Evolutionary conservation across 2,797 vertebrate species (phyloP), one percentile per base, ranked within the genome.

Genomic region (Paratrypauchen microcephalus): DNA sequence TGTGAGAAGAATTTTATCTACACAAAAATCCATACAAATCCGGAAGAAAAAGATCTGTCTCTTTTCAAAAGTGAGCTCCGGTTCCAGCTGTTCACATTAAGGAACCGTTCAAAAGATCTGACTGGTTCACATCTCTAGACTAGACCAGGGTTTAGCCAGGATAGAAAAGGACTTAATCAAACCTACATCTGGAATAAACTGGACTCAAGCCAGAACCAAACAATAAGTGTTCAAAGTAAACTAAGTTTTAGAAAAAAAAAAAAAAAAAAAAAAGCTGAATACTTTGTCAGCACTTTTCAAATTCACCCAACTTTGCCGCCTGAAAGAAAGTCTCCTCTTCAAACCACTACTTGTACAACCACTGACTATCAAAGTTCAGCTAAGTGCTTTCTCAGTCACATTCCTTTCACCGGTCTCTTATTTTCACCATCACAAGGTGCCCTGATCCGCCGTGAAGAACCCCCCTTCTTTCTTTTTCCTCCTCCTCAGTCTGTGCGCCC

Each of bases 401-500:
- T 13, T 16, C 30, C 47, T 23, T 30, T 32, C 62, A 11, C 4
- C 36, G 50, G 60, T 71, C 60, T 72, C 60, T 8, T 1, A 48
- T 21, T 12, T n/a, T 23, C 41, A 45, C 45, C 50, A 23, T 93
- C 85, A 94, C 83, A 94, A 90, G 67, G 89, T 88, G 6, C 90
- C 84, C 72, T 92, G 92, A 66, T 94, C 93, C 0, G 89, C 73
- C 0, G 80, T 76, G 73, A 93, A 93, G 84, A 93, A 92, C 18
- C 87, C 92, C 0, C 87, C 83, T 48, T 94, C 93, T 67, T 93
- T 94, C 87, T 92, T 94, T 73, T 91, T 91, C 75, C 83, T 91
- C 72, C 73, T 90, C 60, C 87, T 89, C 71, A 83, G 85, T 68
- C 91, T 81, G 84, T 93, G 92, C 15, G 88, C 89, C 81, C 87